Conservation (phyloP, 2,888 invertebrate genomes). For the Zygaena filipendulae region DNA sequence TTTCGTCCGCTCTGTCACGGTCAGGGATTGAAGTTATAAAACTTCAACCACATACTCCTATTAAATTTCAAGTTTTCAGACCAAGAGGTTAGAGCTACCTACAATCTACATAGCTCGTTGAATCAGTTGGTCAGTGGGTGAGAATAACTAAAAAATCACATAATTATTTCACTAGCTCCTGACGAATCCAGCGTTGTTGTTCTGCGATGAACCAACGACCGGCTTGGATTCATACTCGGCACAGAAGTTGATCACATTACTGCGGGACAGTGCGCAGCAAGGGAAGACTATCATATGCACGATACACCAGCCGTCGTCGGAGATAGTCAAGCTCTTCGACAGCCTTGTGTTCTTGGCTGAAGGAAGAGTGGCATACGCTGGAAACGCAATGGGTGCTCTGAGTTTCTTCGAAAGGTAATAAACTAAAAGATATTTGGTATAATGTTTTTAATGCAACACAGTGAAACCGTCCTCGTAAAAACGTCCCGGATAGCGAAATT, state of each 20-base stretch:
- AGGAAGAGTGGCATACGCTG: conserved; percentile 87
- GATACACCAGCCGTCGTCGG: conserved; percentile 94
- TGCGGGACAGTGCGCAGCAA: conserved; percentile 75
- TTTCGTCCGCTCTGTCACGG: too few relatives aligned
- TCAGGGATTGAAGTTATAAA: too few relatives aligned
- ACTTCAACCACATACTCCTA: too few relatives aligned
- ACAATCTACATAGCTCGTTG: too few relatives aligned
- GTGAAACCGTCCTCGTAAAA: too few relatives aligned
- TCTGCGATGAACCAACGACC: conserved; percentile 97
- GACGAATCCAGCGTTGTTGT: conserved; percentile 90
- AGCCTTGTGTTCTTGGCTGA: conserved; percentile 82
- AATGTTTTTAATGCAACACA: too few relatives aligned
- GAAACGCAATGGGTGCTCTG: conserved; percentile 65
- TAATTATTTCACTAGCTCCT: too few relatives aligned
- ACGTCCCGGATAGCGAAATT: too few relatives aligned
- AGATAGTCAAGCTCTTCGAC: conserved; percentile 86
- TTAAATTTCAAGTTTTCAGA: too few relatives aligned
- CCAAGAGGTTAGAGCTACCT: too few relatives aligned
- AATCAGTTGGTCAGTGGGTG: too few relatives aligned
- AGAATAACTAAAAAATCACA: too few relatives aligned
- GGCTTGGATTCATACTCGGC: conserved; percentile 94
- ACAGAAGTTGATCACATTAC: conserved; percentile 79
- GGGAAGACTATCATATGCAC: conserved; percentile 92
- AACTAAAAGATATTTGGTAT: conserved; percentile 2
- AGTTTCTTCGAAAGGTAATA: conserved; percentile 71